Base-by-base conservation (phyloP, 2,113 vertebrate species). In the Gallinago media region DNA sequence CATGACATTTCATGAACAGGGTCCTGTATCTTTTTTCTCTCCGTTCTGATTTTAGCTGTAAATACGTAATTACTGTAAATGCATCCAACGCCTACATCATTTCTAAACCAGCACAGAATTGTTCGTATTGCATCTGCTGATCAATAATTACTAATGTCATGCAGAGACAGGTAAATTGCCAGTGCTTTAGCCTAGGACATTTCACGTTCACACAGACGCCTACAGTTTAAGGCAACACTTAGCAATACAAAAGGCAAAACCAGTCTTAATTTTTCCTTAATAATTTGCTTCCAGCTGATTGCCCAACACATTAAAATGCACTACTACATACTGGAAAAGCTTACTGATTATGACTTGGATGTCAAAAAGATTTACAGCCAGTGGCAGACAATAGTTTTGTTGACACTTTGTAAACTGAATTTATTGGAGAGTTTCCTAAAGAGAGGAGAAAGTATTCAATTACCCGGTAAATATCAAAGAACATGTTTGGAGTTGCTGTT, bases 91-190 rank as follows among this genome's bases (percentile, higher is more conserved):
- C 95, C 95, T 71, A 89, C 94, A 74, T 54, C 1, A 38, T 34
- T 81, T 71, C 79, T 76, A 59, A 85, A 96, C 18, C 44, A 85
- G 79, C 65, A 86, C 81, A 91, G 85, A 92, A 46, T 38, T 66
- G 89, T 94, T 97, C 79, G 11, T 15, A 65, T 85, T 90, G 79
- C 89, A 86, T 76, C 84, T 95, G 49, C 83, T 96, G 92, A 94
- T 97, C 92, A 96, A 96, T 94, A 97, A 96, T 97, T 96, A 96
- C 72, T 86, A 62, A 85, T 82, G 92, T 89, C 87, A 85, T 36
- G 85, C 79, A 87, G 94, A 97, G 81, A 94, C 81, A 96, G 92
- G 91, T 96, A 97, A 97, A 98, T 97, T 97, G 96, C 90, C 88
- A 88, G 61, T 62, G 86, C 82, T 86, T 97, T 91, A 92, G 90